Percentiles rank a stretch among this genome's conserved stretches.
Evolutionary conservation across 2,888 invertebrate genomes (phyloP).

Genomic region (Cantharis lateralis): DNA sequence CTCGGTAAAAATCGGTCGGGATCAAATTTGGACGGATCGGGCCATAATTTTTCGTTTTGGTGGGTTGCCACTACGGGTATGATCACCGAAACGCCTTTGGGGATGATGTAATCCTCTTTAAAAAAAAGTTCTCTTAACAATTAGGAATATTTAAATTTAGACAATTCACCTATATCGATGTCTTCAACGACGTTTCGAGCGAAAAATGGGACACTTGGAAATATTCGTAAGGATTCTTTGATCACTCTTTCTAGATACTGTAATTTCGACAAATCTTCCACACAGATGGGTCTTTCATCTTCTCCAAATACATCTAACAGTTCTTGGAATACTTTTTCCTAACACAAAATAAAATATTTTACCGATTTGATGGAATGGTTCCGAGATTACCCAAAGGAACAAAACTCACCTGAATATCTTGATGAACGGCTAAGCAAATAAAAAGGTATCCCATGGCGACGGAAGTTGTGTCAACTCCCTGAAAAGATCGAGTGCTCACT

Average conservation of each 20-base stretch:
- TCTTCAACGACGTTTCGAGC: neutral
- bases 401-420: constrained; percentile 42
- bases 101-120: constrained; percentile 8
- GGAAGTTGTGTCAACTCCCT: constrained; percentile 47
- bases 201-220: neutral
- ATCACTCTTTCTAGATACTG: constrained; percentile 5
- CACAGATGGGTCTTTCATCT: neutral
- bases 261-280: neutral
- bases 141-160: neutral
- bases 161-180: constrained; percentile 36
- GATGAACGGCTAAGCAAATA: constrained; percentile 42
- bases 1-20: constrained; percentile 66
- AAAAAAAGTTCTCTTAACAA: neutral
- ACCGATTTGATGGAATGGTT: too few relatives aligned
- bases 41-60: constrained; percentile 60
- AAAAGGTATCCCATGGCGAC: constrained; percentile 41
- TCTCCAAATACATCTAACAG: neutral
- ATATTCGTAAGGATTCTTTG: constrained; percentile 5
- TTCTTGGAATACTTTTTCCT: neutral
- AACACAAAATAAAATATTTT: too few relatives aligned
- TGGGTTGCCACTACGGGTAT: constrained; percentile 57
- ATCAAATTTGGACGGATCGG: constrained; percentile 62
- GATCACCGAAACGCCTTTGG: constrained; percentile 46
- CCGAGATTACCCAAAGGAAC: neutral
- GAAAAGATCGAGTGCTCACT: constrained; percentile 40